Conservation (phyloP, 2,113 vertebrate species). For the Casuarius casuarius region DNA sequence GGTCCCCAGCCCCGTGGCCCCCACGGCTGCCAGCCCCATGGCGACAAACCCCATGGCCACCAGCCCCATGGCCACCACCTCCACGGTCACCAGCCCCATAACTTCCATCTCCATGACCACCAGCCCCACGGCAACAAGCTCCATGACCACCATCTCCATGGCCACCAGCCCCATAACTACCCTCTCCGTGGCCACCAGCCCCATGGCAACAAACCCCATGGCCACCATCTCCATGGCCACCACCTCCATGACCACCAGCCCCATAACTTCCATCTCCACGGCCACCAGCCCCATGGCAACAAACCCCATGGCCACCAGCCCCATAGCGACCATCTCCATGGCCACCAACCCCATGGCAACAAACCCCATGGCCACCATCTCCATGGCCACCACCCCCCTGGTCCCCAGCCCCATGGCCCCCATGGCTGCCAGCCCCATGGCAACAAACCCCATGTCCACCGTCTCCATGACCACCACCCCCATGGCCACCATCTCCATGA, state of each 20-base stretch:
- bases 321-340: not conserved
- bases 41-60: not conserved
- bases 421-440: accelerated
- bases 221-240: not conserved
- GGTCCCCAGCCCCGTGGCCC: too few species aligned
- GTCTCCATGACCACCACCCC: accelerated
- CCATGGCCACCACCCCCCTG: not conserved
- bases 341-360: accelerated
- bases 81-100: not conserved
- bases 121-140: not conserved
- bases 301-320: accelerated
- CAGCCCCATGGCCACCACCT: not conserved
- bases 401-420: not conserved
- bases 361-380: accelerated
- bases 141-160: not conserved
- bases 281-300: not conserved
- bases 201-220: not conserved
- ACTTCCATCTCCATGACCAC: not conserved
- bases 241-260: not conserved
- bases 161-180: too few species aligned
- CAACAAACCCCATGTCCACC: accelerated
- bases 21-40: not conserved
- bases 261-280: not conserved
- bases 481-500: accelerated
- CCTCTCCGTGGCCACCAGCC: too few species aligned